These are phyloP conservation scores for Sinohyriopsis cumingii DNA, from an alignment of 2,888 invertebrate species.

Conservation along the genomic window DNA sequence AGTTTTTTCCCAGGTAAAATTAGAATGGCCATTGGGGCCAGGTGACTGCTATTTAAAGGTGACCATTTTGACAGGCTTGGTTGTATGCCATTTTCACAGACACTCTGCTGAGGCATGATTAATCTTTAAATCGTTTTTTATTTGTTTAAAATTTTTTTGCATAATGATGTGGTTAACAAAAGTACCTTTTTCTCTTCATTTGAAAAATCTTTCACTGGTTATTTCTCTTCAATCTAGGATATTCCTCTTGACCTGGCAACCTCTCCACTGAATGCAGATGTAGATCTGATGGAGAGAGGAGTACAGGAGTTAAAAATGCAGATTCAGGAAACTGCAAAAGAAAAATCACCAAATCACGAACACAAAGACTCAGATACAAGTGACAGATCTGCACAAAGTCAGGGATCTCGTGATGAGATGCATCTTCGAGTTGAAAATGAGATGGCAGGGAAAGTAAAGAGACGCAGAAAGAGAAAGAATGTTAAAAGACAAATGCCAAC, in stretches of 20 bases:
- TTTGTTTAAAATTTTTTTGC: too few species aligned
- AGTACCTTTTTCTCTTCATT: too few species aligned
- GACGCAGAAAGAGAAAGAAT: constrained; percentile 25
- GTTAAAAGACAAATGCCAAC: constrained; percentile 7
- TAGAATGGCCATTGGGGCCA: too few species aligned
- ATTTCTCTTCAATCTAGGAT: constrained; percentile 39
- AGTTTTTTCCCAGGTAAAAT: too few species aligned
- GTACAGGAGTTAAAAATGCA: constrained; percentile 50
- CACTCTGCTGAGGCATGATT: too few species aligned
- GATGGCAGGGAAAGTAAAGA: background rate
- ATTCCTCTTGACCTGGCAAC: constrained; percentile 92
- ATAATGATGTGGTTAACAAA: too few species aligned
- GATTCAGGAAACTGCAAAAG: constrained; percentile 10
- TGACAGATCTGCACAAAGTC: constrained; percentile 7
- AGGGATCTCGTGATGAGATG: background rate
- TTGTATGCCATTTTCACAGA: background rate
- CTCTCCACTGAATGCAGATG: constrained; percentile 85
- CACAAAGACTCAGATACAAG: constrained; percentile 12
- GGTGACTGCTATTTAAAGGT: background rate
- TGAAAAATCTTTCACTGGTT: background rate
- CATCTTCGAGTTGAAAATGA: constrained; percentile 1
- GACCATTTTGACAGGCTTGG: background rate
- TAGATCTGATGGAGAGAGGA: constrained; percentile 59
- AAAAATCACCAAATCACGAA: background rate
- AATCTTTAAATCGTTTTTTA: too few species aligned